A percentile compares a stretch with the other conserved stretches of the same genome.
Conservation (phyloP, 2,888 invertebrate species). For the Nebria salina region DNA sequence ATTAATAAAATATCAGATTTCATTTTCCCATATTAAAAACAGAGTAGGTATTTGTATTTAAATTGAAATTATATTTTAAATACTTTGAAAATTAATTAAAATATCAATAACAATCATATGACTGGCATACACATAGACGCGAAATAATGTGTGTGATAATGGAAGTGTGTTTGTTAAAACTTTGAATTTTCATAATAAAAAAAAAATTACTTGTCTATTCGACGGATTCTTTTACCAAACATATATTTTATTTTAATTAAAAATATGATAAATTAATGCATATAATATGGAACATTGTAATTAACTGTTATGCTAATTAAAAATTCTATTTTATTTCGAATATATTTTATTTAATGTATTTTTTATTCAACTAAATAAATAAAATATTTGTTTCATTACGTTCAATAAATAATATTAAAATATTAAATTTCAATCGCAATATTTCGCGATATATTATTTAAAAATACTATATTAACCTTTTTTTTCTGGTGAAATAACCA, state of each 20-base stretch:
- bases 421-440: background rate
- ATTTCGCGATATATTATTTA: too few relatives aligned
- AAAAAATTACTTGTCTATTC: too few relatives aligned
- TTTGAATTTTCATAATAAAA: too few relatives aligned
- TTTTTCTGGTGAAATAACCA: too few relatives aligned
- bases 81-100: slow-evolving; percentile 42
- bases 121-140: background rate
- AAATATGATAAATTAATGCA: background rate
- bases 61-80: slow-evolving; percentile 34
- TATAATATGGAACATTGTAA: slow-evolving; percentile 17
- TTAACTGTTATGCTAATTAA: slow-evolving; percentile 42
- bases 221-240: too few relatives aligned
- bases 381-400: background rate
- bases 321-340: slow-evolving; percentile 32
- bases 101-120: slow-evolving; percentile 30
- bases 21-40: background rate
- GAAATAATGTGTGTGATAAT: too few relatives aligned
- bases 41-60: slow-evolving; percentile 29
- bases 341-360: slow-evolving; percentile 17
- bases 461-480: too few relatives aligned
- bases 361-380: too few relatives aligned
- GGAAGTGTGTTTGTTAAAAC: too few relatives aligned
- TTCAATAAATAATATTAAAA: background rate
- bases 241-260: background rate
- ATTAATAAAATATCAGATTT: background rate